These are phyloP conservation scores for Machimus atricapillus DNA, from an alignment of 2,888 invertebrate species.

Conservation along the genomic window DNA sequence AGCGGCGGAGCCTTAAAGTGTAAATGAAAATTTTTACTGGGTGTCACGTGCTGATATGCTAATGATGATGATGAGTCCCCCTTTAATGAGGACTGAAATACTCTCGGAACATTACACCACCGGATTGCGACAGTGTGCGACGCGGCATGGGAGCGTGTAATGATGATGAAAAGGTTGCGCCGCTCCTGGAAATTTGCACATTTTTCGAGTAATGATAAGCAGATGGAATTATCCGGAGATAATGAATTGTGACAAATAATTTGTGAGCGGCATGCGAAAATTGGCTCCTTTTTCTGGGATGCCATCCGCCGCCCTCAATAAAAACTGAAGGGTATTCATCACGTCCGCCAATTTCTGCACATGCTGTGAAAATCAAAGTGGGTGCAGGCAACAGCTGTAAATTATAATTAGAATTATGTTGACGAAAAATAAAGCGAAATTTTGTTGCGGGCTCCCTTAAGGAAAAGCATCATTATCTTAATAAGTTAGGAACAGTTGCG, in stretches of 20 bases:
- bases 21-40: conserved; percentile 27
- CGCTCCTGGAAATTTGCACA: conserved; percentile 15
- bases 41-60: conserved; percentile 34
- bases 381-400: neutral
- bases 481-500: neutral
- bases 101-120: neutral
- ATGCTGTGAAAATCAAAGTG: neutral
- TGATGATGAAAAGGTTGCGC: conserved; percentile 19
- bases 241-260: conserved; percentile 35
- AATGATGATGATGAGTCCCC: conserved; percentile 26
- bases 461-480: neutral
- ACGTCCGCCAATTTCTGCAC: neutral
- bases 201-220: conserved; percentile 22
- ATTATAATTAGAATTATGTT: neutral
- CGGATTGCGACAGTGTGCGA: neutral
- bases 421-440: conserved; percentile 4
- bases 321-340: neutral
- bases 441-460: neutral
- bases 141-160: neutral
- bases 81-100: neutral
- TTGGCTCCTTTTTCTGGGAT: neutral
- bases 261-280: neutral
- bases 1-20: neutral
- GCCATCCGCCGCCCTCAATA: neutral
- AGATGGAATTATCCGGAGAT: conserved; percentile 32